phyloP scores from a whole-genome alignment of 2,888 invertebrate genomes.

The Ormyrus nitidulus region DNA sequence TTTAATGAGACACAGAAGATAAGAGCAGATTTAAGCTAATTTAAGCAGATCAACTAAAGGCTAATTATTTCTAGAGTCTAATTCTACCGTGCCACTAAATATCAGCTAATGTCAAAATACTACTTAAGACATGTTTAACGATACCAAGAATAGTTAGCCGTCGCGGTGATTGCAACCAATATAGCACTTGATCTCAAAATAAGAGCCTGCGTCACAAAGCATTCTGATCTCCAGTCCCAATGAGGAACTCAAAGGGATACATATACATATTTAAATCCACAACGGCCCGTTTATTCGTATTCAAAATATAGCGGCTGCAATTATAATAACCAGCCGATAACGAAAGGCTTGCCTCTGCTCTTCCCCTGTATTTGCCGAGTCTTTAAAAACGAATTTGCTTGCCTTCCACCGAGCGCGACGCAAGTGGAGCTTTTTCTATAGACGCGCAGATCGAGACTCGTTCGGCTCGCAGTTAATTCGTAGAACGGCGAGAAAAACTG shows the following conservation, averaged over 20 bases:
- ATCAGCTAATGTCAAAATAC: not conserved
- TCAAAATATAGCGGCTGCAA: not conserved
- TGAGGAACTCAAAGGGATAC: no score
- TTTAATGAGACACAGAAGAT: not conserved
- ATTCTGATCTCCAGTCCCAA: no score
- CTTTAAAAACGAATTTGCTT: not conserved
- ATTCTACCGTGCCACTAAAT: constrained; percentile 39
- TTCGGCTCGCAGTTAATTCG: constrained; percentile 46
- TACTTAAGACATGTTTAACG: not conserved
- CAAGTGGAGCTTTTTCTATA: not conserved
- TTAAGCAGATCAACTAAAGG: not conserved
- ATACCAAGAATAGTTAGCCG: no score
- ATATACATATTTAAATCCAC: not conserved
- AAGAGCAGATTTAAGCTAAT: constrained; percentile 7
- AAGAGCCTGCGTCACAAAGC: no score
- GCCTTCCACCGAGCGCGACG: not conserved
- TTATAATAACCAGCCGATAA: no score
- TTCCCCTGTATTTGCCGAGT: not conserved
- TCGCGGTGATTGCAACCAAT: no score
- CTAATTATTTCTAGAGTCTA: constrained; percentile 20
- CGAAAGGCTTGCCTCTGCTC: not conserved
- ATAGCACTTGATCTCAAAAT: no score
- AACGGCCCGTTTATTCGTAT: constrained; percentile 3
- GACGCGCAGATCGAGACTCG: constrained; percentile 14
- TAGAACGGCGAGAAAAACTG: constrained; percentile 44